Base-by-base conservation (phyloP, 2,888 invertebrate genomes). In the Gerris lacustris region DNA sequence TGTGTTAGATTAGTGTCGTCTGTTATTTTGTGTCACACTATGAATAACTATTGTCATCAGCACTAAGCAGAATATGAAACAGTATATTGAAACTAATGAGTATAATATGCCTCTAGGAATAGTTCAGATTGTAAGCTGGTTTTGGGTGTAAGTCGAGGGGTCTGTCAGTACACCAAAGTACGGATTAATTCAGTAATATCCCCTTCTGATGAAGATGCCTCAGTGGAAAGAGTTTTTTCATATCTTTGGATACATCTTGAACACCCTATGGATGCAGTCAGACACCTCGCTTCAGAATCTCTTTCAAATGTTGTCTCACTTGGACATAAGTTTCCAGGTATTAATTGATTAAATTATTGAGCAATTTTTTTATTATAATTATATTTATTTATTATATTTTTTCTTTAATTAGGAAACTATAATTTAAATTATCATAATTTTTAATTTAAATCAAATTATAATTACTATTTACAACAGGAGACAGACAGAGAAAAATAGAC, bases 181-280 rank as follows among this genome's bases (percentile, higher is more conserved):
- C 18, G 45, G 11, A 11, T 70, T 63, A 43, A 62, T 72, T 9
- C 15, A 64, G 5, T 43, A 45, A 0, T 47, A 62, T 11, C 70
- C 72, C 11, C 43, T 67, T 5, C 55, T 71, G 15, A 64, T 74
- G 43, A 68, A 64, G 45, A 68, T n/a, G 44, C 67, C 2, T 76
- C 76, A 79, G 55, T 74, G n/a, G 67, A 67, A n/a, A 44, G 64
- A 5, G 67, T 82, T 44, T 80, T 79, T 73, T 78, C 79, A 43
- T 87, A 84, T 78, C 80, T 84, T 43, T 84, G 86, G 83, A 79
- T 81, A 0, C 85, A 87, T 76, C 79, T 88, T 67, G 87, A 88
- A 68, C 86, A 87, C 79, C 83, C 83, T 76, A 83, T 87, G 78
- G 89, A 89, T 77, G 85, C 86, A 74, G 87, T 89, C 44, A 79